Evolutionary conservation across 2,888 invertebrate species (phyloP).

Genomic region (Agrotis ipsilon): DNA sequence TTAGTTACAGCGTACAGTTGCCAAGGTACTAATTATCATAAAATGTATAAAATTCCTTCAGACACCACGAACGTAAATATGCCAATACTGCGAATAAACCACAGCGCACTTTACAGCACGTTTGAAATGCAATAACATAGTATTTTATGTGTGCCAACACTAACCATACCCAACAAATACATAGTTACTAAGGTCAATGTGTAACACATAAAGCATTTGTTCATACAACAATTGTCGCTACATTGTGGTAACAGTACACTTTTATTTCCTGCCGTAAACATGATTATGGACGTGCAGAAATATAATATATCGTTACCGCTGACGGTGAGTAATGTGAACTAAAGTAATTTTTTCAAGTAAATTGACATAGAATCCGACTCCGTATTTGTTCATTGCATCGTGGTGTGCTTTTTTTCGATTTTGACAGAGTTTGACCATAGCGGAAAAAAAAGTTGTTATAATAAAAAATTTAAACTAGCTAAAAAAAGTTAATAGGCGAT

Average conservation of each 20-base stretch:
- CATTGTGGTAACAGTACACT: constrained; percentile 51
- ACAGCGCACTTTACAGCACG: constrained; percentile 40
- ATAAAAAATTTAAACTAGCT: not conserved
- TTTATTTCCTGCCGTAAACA: constrained; percentile 56
- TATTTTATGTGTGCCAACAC: constrained; percentile 68
- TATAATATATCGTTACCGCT: constrained; percentile 22
- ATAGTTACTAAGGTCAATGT: constrained; percentile 62
- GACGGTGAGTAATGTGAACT: constrained; percentile 20
- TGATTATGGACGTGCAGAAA: constrained; percentile 32
- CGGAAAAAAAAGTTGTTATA: constrained; percentile 7
- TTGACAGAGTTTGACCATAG: constrained; percentile 26
- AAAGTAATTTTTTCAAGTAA: constrained; percentile 24
- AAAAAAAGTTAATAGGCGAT: not conserved
- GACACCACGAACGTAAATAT: constrained; percentile 30
- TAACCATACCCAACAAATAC: constrained; percentile 77
- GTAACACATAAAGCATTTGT: constrained; percentile 58
- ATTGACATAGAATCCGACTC: not conserved
- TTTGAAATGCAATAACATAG: constrained; percentile 56
- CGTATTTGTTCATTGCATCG: not conserved
- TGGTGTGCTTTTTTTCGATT: constrained; percentile 7
- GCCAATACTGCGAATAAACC: constrained; percentile 40
- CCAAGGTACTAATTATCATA: constrained; percentile 42
- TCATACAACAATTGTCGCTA: constrained; percentile 56
- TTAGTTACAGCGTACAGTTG: constrained; percentile 27
- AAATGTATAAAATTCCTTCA: constrained; percentile 51